phyloP scores from a whole-genome alignment of 1,140 invertebrate species.

The Cotesia vestalis region DNA sequence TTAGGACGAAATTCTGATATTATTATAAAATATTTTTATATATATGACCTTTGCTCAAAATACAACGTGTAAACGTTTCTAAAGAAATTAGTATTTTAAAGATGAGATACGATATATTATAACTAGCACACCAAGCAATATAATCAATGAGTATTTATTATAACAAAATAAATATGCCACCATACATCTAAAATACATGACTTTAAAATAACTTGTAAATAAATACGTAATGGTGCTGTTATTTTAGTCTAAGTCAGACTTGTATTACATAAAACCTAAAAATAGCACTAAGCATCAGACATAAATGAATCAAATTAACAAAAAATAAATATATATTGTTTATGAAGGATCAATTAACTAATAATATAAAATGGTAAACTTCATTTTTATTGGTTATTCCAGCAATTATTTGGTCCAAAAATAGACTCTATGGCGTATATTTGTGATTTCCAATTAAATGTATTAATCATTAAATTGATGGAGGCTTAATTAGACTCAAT shows the following conservation, averaged over 20 bases:
- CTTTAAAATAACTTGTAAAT: slow-evolving; percentile 3
- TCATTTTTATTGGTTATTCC: slow-evolving; percentile 49
- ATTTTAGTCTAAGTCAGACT: neutral
- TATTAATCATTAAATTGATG: slow-evolving; percentile 66
- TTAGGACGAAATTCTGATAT: too few species aligned
- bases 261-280: neutral
- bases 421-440: slow-evolving; percentile 42
- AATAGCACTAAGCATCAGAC: neutral
- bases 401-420: slow-evolving; percentile 39
- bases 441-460: slow-evolving; percentile 65
- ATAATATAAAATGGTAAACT: slow-evolving; percentile 12
- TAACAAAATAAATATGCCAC: neutral
- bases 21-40: too few species aligned
- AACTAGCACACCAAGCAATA: neutral
- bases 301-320: neutral
- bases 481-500: slow-evolving; percentile 65
- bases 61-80: too few species aligned
- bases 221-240: neutral
- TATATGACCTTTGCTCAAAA: too few species aligned
- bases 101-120: too few species aligned
- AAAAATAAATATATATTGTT: slow-evolving; percentile 3
- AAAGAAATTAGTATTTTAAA: too few species aligned
- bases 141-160: neutral
- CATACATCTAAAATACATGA: neutral
- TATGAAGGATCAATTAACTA: slow-evolving; percentile 1